Evolutionary conservation across 2,113 vertebrate species (phyloP).

Genomic region (Vanacampus margaritifer): DNA sequence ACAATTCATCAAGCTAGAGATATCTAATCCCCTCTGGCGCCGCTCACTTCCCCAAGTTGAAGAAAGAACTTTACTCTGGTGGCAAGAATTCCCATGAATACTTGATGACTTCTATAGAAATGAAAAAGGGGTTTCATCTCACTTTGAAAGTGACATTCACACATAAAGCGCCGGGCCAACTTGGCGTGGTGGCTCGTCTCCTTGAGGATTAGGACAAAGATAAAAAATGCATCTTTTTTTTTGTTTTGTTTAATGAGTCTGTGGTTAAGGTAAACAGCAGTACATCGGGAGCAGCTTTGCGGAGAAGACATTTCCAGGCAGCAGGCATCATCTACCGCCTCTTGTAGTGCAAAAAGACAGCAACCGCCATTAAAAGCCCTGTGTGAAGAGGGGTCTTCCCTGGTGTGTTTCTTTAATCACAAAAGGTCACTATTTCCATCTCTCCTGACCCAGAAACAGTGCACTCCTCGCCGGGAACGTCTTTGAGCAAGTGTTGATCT

Average conservation of each 20-base stretch:
- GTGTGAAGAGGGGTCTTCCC: slow-evolving; percentile 52
- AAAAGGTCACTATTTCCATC: slow-evolving; percentile 38
- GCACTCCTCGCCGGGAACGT: slow-evolving; percentile 47
- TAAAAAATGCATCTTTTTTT: slow-evolving; percentile 52
- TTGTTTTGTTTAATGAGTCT: slow-evolving; percentile 56
- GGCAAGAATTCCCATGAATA: slow-evolving; percentile 72
- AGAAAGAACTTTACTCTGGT: slow-evolving; percentile 73
- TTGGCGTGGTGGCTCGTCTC: slow-evolving; percentile 9
- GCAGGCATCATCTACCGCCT: slow-evolving; percentile 17
- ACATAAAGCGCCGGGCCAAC: slow-evolving; percentile 26
- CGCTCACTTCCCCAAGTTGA: slow-evolving; percentile 65
- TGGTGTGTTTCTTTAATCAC: slow-evolving; percentile 52
- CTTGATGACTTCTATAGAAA: slow-evolving; percentile 64
- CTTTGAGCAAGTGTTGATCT: slow-evolving; percentile 66
- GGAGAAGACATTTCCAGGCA: slow-evolving; percentile 38
- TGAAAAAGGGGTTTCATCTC: slow-evolving; percentile 45
- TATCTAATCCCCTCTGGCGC: slow-evolving; percentile 66
- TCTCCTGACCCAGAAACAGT: slow-evolving; percentile 57
- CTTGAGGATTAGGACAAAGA: neutral
- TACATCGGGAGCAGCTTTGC: slow-evolving; percentile 50
- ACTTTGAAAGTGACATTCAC: slow-evolving; percentile 63
- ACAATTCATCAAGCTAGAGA: slow-evolving; percentile 70
- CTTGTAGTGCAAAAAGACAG: slow-evolving; percentile 35
- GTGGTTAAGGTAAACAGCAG: slow-evolving; percentile 61
- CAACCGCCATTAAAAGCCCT: slow-evolving; percentile 32